Conservation (phyloP, 2,888 invertebrate genomes). For the Acronicta leporina region DNA sequence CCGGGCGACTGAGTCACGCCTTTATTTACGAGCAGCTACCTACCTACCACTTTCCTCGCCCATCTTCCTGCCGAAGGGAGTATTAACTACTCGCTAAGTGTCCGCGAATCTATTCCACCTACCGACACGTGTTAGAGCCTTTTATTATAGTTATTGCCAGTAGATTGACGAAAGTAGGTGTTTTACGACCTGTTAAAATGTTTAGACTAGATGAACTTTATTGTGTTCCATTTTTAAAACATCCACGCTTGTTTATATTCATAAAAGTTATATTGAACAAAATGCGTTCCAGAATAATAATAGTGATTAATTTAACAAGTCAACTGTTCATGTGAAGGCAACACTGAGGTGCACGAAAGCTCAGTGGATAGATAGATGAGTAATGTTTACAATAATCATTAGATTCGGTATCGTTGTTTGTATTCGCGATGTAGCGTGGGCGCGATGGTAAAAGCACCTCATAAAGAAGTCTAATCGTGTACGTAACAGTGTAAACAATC, state of each 20-base stretch:
- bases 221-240: constrained; percentile 50
- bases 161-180: constrained; percentile 40
- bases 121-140: constrained; percentile 54
- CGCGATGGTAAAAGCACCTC: constrained; percentile 74
- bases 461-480: constrained; percentile 79
- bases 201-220: constrained; percentile 49
- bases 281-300: constrained; percentile 42
- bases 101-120: constrained; percentile 62
- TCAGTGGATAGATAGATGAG: constrained; percentile 64
- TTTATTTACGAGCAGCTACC: constrained; percentile 77
- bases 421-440: constrained; percentile 76
- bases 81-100: constrained; percentile 63
- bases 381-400: constrained; percentile 79
- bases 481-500: constrained; percentile 75
- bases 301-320: constrained; percentile 54
- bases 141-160: constrained; percentile 56
- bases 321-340: constrained; percentile 46
- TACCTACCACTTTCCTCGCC: constrained; percentile 66
- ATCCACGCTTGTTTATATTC: constrained; percentile 43
- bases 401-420: constrained; percentile 73
- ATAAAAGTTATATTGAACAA: constrained; percentile 41
- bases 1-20: constrained; percentile 73
- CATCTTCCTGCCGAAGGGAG: constrained; percentile 66
- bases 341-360: constrained; percentile 52
- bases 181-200: constrained; percentile 52